Percentiles rank a stretch among this genome's conserved stretches.
These are phyloP conservation scores for Alfaro cultratus DNA, from an alignment of 2,797 vertebrate species.

Conservation along the genomic window DNA sequence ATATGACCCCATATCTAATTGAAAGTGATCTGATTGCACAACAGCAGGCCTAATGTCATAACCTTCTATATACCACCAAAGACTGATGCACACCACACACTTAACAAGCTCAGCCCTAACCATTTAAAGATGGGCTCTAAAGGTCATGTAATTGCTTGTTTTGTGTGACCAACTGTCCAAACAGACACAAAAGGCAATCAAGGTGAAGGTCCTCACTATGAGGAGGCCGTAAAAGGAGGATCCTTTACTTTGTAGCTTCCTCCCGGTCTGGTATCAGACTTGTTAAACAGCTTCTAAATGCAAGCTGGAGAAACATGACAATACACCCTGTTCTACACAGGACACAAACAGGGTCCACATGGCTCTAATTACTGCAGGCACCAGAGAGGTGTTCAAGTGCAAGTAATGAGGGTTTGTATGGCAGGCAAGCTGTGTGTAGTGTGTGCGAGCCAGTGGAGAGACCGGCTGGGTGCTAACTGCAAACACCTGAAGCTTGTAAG, in stretches of 20 bases:
- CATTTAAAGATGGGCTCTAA: background rate
- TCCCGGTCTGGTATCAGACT: constrained; percentile 25
- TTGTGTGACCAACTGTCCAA: background rate
- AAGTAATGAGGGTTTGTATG: constrained; percentile 31
- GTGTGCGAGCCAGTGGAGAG: constrained; percentile 50
- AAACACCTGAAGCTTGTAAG: constrained; percentile 77
- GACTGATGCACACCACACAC: constrained; percentile 15
- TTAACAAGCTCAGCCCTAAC: background rate
- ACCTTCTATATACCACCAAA: constrained; percentile 49
- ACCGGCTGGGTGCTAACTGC: constrained; percentile 70
- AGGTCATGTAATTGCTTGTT: background rate
- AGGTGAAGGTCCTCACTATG: background rate
- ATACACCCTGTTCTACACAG: constrained; percentile 39
- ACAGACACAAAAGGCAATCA: constrained; percentile 6
- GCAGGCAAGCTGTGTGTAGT: constrained; percentile 7
- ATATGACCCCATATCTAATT: constrained; percentile 74
- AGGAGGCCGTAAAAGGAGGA: background rate
- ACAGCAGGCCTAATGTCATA: constrained; percentile 61
- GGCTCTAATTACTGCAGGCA: constrained; percentile 66
- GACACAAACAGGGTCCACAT: constrained; percentile 60
- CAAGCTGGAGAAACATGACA: constrained; percentile 69
- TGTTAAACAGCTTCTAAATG: constrained; percentile 62
- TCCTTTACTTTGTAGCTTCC: background rate
- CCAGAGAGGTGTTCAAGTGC: constrained; percentile 61
- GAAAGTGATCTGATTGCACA: constrained; percentile 67